Evolutionary conservation across 2,797 vertebrate genomes (phyloP), one percentile per base, ranked within the genome.

Genomic region (Microctenopoma steveboyesi): DNA sequence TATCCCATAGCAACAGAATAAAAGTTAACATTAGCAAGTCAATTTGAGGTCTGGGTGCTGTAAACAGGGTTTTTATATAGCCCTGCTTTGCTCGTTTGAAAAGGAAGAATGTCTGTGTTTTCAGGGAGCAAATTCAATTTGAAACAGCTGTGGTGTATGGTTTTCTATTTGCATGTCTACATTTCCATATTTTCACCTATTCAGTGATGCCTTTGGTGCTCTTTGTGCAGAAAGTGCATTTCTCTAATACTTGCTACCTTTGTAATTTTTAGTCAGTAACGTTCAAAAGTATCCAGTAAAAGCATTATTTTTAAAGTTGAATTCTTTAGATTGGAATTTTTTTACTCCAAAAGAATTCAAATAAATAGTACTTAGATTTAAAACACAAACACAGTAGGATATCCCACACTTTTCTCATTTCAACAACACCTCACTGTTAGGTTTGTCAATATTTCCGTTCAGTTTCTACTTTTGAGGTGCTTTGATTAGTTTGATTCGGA

Each of bases 11-110:
- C 97, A 98, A 99, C 97, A 91, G 95, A 97, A 97, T 96, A 97
- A 98, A 98, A 99, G 97, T 98, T 98, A 98, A 96, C 95, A 99
- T 99, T 99, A 98, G 97, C 97, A 99, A 99, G 97, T 99, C 97
- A 99, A 99, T 99, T 98, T 98, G 93, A 95, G 95, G 95, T 96
- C 94, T 94, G 94, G 95, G 94, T 94, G 94, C 94, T 95, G 95
- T 98, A 98, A 98, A 99, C 97, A 98, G 95, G 94, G 95, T 94
- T 94, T 94, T 82, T 87, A 94, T 35, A 92, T 78, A 88, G 91
- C 91, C 91, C 76, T 92, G 94, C 90, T 89, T 89, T 92, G 85
- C 93, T 93, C 89, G 87, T 92, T 94, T 92, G 89, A 93, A 83
- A 88, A 88, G 87, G 76, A 73, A 83, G 62, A 85, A 79, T 56